These are phyloP conservation scores for Cheilosia variabilis DNA, from an alignment of 2,888 invertebrate species.

Conservation along the genomic window DNA sequence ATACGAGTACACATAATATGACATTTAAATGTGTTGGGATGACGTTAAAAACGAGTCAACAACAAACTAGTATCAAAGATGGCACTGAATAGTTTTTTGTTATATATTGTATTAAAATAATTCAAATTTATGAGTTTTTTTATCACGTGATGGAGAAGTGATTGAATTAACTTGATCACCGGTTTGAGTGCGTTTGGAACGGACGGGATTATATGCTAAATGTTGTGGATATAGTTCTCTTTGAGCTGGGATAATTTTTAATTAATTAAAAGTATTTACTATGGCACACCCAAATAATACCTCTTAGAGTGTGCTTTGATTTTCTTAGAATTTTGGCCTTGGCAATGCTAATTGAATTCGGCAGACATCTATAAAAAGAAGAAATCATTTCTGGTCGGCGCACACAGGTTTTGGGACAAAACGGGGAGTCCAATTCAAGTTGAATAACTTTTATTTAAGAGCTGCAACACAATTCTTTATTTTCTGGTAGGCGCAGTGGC, in stretches of 20 bases:
- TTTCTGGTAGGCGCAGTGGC: too few species aligned
- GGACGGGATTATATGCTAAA: background rate
- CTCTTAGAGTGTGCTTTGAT: background rate
- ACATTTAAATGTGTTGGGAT: background rate
- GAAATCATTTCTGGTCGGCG: too few species aligned
- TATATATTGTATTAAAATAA: background rate
- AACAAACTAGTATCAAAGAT: background rate
- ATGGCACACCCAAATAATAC: too few species aligned
- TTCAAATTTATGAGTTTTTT: background rate
- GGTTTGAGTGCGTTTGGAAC: background rate
- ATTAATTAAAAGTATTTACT: too few species aligned
- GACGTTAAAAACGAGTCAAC: background rate
- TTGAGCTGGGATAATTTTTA: background rate
- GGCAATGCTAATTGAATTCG: background rate
- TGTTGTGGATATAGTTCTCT: background rate
- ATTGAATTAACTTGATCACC: background rate
- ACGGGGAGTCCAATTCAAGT: too few species aligned
- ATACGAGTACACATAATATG: background rate
- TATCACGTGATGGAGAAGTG: constrained; percentile 1
- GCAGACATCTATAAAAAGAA: too few species aligned
- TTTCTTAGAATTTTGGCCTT: background rate
- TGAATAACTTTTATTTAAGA: background rate
- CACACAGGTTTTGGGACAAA: too few species aligned
- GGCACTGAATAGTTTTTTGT: background rate
- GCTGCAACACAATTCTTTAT: too few species aligned